A percentile compares a stretch with the other conserved stretches of the same genome.
Conservation (phyloP, 2,797 vertebrate species). For the Epinephelus malabaricus region DNA sequence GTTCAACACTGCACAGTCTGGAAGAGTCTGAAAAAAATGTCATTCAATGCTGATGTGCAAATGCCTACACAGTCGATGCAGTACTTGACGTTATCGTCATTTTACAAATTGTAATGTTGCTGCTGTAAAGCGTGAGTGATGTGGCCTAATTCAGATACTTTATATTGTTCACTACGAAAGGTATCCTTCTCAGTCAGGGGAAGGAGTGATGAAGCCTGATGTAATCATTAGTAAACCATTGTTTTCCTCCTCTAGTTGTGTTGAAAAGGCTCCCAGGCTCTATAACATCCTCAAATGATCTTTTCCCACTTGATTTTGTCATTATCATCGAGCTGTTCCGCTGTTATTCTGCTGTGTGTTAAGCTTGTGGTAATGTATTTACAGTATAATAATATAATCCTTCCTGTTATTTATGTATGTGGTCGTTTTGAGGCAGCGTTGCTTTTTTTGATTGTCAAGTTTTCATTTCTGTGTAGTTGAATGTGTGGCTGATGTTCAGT, state of each 20-base stretch:
- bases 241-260: background rate
- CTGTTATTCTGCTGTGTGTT: slow-evolving; percentile 21
- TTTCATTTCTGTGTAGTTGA: slow-evolving; percentile 31
- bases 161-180: slow-evolving; percentile 2
- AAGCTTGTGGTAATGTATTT: slow-evolving; percentile 23
- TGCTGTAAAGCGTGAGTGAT: slow-evolving; percentile 42
- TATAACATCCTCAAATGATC: background rate
- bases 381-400: slow-evolving; percentile 10
- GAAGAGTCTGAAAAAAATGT: slow-evolving; percentile 7
- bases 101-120: slow-evolving; percentile 36
- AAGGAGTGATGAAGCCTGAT: background rate
- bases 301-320: background rate
- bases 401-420: slow-evolving; percentile 59
- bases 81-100: background rate
- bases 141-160: slow-evolving; percentile 26
- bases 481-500: slow-evolving; percentile 15
- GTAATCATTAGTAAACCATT: background rate
- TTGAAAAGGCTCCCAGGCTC: slow-evolving; percentile 21
- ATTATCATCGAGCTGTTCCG: slow-evolving; percentile 11
- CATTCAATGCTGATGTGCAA: slow-evolving; percentile 2
- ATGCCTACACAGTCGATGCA: background rate
- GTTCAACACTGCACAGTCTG: background rate
- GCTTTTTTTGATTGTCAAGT: slow-evolving; percentile 22
- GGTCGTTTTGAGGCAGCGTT: slow-evolving; percentile 13
- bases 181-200: background rate